Evolutionary conservation across 2,113 vertebrate genomes (phyloP).

Genomic region (Cepphus grylle): DNA sequence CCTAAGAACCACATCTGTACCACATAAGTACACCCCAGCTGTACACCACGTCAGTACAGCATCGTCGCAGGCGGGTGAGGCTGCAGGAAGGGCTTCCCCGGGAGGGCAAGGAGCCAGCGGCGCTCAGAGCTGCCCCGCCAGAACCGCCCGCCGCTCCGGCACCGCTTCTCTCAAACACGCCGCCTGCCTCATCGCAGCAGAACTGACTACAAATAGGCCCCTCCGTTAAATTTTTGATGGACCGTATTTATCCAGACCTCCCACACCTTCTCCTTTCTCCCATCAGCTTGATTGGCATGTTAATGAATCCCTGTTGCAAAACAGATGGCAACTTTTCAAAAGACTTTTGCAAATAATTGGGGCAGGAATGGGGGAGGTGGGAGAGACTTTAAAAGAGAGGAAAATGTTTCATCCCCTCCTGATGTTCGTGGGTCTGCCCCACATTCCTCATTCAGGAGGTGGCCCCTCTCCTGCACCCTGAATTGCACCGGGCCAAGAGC

Average conservation of each 20-base stretch:
- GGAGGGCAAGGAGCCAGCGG: background rate
- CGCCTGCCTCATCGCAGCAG: background rate
- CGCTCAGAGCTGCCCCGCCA: background rate
- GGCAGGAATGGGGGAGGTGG: background rate
- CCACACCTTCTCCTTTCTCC: background rate
- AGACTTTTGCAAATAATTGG: background rate
- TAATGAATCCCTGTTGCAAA: background rate
- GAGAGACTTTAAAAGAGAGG: background rate
- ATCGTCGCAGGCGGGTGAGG: fast-evolving
- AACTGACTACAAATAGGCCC: background rate
- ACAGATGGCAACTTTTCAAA: background rate
- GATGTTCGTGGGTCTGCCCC: fast-evolving
- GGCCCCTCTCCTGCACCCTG: background rate
- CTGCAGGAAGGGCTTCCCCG: background rate
- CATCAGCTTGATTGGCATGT: background rate
- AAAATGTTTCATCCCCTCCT: background rate
- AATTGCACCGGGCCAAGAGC: background rate
- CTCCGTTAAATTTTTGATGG: background rate
- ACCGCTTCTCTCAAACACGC: background rate
- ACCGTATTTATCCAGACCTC: background rate
- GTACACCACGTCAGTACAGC: too few species aligned
- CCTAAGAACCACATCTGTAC: too few species aligned
- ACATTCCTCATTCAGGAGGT: background rate
- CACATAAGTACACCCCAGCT: too few species aligned
- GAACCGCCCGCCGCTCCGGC: background rate